These are phyloP conservation scores for Colletes latitarsis DNA, from an alignment of 1,140 invertebrate species.

Conservation along the genomic window DNA sequence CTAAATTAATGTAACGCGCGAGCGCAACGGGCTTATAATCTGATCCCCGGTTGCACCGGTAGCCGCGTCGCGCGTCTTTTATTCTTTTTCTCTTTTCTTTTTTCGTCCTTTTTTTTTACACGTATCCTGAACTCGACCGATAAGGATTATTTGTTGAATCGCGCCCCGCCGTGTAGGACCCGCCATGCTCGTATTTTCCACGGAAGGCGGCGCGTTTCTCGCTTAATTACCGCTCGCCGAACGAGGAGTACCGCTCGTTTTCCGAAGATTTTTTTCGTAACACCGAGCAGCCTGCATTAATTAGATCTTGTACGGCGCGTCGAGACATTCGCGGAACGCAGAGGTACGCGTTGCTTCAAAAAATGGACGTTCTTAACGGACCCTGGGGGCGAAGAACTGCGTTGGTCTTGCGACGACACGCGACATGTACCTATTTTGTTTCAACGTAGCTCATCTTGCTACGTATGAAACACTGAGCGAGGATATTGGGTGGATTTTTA, in stretches of 20 bases:
- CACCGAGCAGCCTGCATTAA: neutral
- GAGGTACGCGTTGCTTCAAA: too few relatives aligned
- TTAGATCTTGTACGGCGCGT: neutral
- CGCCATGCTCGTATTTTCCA: conserved; percentile 15
- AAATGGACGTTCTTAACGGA: too few relatives aligned
- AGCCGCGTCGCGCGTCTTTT: conserved; percentile 20
- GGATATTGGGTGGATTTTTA: too few relatives aligned
- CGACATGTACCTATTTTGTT: too few relatives aligned
- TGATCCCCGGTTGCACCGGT: conserved; percentile 49
- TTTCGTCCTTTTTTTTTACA: conserved; percentile 37
- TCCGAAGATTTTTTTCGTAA: neutral
- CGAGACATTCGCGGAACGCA: neutral
- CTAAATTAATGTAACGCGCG: conserved; percentile 55
- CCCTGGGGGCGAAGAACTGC: too few relatives aligned
- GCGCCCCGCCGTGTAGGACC: conserved; percentile 19
- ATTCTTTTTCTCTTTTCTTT: too few relatives aligned
- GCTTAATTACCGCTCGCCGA: conserved; percentile 23
- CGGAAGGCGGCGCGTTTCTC: neutral
- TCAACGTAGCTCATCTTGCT: too few relatives aligned
- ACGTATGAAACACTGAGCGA: too few relatives aligned
- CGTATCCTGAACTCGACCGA: conserved; percentile 37
- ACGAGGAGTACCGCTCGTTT: neutral
- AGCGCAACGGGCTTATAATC: conserved; percentile 51
- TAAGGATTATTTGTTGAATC: conserved; percentile 64
- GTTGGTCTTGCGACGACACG: too few relatives aligned